Evolutionary conservation across 2,113 vertebrate species (phyloP).

Genomic region (Pachycephala philippinensis): DNA sequence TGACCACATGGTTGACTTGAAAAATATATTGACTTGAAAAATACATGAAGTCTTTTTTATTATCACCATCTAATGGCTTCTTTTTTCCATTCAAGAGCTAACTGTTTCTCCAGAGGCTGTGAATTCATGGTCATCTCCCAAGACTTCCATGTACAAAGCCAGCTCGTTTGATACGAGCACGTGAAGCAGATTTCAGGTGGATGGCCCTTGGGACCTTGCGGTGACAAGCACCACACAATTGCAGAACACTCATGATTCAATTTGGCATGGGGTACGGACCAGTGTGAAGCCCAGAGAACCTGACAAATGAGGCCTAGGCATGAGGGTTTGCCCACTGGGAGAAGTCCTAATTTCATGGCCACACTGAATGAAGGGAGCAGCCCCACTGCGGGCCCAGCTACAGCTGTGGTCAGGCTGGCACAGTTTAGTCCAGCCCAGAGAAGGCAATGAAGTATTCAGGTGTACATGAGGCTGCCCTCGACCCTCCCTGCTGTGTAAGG

Average conservation of each 20-base stretch:
- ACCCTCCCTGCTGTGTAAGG: not conserved
- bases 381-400: accelerated
- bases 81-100: not conserved
- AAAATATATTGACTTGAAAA: not conserved
- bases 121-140: not conserved
- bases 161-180: not conserved
- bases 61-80: not conserved
- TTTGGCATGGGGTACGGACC: accelerated
- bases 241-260: accelerated
- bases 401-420: not conserved
- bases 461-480: not conserved
- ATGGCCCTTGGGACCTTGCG: accelerated
- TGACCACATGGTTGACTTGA: not conserved
- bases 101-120: not conserved
- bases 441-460: accelerated
- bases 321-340: not conserved
- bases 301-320: not conserved
- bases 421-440: accelerated
- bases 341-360: not conserved
- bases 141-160: not conserved
- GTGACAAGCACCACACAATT: accelerated
- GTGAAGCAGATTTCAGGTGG: not conserved
- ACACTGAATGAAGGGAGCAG: not conserved
- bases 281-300: accelerated
- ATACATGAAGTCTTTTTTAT: not conserved